A percentile compares a stretch with the other conserved stretches of the same genome.
These are phyloP conservation scores for Dendrolimus kikuchii DNA, from an alignment of 1,140 invertebrate genomes.

Conservation along the genomic window DNA sequence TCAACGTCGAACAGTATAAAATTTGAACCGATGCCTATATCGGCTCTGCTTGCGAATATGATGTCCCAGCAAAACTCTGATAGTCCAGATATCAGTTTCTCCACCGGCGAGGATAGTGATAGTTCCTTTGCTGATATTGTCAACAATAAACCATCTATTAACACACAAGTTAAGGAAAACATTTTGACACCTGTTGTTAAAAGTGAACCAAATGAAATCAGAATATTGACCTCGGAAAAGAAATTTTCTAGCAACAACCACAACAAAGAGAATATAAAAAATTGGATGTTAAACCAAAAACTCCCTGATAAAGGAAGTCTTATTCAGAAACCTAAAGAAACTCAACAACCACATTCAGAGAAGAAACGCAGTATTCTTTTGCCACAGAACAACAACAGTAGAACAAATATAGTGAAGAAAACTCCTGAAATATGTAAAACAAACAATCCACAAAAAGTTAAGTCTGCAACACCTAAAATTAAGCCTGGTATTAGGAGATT, in stretches of 20 bases:
- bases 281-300: slow-evolving; percentile 26
- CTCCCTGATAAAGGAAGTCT: slow-evolving; percentile 33
- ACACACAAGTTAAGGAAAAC: slow-evolving; percentile 24
- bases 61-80: slow-evolving; percentile 39
- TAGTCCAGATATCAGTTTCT: slow-evolving; percentile 40
- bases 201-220: slow-evolving; percentile 26
- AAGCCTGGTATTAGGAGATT: slow-evolving; percentile 54
- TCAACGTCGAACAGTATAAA: slow-evolving; percentile 56
- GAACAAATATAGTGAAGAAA: slow-evolving; percentile 27
- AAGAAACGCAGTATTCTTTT: slow-evolving; percentile 33
- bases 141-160: slow-evolving; percentile 25
- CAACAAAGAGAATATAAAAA: slow-evolving; percentile 46
- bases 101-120: slow-evolving; percentile 41
- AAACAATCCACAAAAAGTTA: slow-evolving; percentile 33
- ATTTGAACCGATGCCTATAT: slow-evolving; percentile 63
- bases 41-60: slow-evolving; percentile 56
- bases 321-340: slow-evolving; percentile 22
- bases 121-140: slow-evolving; percentile 39
- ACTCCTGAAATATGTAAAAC: slow-evolving; percentile 39
- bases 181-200: slow-evolving; percentile 33
- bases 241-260: slow-evolving; percentile 26
- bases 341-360: slow-evolving; percentile 23
- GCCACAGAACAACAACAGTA: slow-evolving; percentile 29
- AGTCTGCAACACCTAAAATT: slow-evolving; percentile 49
- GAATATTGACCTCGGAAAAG: slow-evolving; percentile 38